Percentiles rank a stretch among this genome's conserved stretches.
phyloP scores from a whole-genome alignment of 2,888 invertebrate species.

The Eumerus sabulonum region DNA sequence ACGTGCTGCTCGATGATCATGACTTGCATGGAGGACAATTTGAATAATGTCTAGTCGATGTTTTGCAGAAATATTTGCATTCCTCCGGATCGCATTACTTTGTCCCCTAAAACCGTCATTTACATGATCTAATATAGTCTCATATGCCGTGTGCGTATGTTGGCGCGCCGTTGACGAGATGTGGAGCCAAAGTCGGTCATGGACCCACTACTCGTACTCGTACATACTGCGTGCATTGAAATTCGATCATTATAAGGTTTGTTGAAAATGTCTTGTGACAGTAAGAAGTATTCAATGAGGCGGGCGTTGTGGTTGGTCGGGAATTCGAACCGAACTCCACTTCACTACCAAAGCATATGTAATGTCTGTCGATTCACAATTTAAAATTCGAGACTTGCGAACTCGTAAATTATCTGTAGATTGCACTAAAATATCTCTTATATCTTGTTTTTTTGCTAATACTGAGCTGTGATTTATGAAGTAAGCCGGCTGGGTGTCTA shows the following conservation, averaged over 20 bases:
- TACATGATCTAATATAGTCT: conserved; percentile 45
- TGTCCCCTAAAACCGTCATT: conserved; percentile 42
- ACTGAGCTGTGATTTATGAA: conserved; percentile 56
- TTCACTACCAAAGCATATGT: conserved; percentile 11
- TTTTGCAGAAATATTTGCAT: conserved; percentile 40
- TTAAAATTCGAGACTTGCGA: conserved; percentile 56
- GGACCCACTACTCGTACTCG: conserved; percentile 46
- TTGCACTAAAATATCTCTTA: conserved; percentile 49
- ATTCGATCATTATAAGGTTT: conserved; percentile 61
- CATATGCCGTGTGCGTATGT: conserved; percentile 22
- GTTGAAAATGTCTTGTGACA: conserved; percentile 59
- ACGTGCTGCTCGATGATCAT: conserved; percentile 41
- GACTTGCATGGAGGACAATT: conserved; percentile 51
- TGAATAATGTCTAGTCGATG: conserved; percentile 45
- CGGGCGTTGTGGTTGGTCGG: conserved; percentile 36
- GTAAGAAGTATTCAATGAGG: conserved; percentile 45
- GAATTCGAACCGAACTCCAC: conserved; percentile 32
- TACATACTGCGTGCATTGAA: conserved; percentile 47
- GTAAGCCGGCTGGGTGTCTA: conserved; percentile 59
- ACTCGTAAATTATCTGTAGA: conserved; percentile 67
- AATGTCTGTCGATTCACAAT: not conserved
- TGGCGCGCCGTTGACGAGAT: conserved; percentile 19
- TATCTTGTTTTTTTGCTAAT: conserved; percentile 12
- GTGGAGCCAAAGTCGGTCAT: conserved; percentile 60
- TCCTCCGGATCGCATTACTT: conserved; percentile 52